Base-by-base conservation (phyloP, 2,113 vertebrate genomes). In the Cheilinus undulatus region DNA sequence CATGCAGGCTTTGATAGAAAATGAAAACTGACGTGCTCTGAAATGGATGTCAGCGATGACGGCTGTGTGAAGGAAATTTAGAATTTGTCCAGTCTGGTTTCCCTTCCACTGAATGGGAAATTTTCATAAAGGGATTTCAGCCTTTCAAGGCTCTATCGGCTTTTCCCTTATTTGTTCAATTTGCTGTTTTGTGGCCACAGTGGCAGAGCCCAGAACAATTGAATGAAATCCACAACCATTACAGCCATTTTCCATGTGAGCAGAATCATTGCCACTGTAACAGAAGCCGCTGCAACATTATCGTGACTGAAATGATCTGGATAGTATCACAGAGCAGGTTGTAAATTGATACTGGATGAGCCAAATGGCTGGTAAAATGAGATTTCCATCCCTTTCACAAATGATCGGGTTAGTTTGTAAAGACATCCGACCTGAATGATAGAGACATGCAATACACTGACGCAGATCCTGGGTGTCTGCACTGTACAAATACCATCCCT, bases 301-400 rank as follows among this genome's bases (percentile, higher is more conserved):
- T 80, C 70, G 69, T 52, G 67, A 74, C 64, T 58, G 67, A 61
- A 66, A 67, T 78, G 65, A 75, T 88, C 67, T 67, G 68, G 45
- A 7, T 17, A 43, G 49, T 50, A 64, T 48, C 77, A 86, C 10
- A 69, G 40, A 73, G 56, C 48, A 63, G 57, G 34, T 57, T 68
- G 69, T 32, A 76, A 86, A 88, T 32, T 62, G 80, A 74, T 76
- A 71, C 63, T 54, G 57, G 63, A 77, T 61, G 60, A 56, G 30
- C 68, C 46, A 42, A 68, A 61, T 51, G 53, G 30, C 26, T 30
- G 20, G 24, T 19, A 51, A 80, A 78, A 84, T 71, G 17, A 70
- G 36, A 70, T 66, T 64, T 78, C 43, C 40, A 40, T 69, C 64
- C 34, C 49, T 53, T n/a, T 65, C n/a, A 30, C 7, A 43, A 61